A percentile compares a stretch with the other conserved stretches of the same genome.
Conservation (phyloP, 2,113 vertebrate species). For the Amphiprion percula region DNA sequence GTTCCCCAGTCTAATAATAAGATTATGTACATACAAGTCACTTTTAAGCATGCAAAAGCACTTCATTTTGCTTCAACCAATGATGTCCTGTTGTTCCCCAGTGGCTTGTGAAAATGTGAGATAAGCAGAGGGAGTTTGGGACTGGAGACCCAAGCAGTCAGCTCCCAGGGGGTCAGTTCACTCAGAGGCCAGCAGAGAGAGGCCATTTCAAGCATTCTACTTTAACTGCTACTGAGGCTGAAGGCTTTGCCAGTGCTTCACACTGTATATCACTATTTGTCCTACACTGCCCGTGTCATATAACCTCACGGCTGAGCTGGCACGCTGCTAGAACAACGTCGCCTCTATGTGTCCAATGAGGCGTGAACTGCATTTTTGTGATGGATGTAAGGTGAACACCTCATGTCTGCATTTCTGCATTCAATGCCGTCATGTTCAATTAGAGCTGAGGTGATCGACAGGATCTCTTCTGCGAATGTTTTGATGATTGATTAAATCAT, state of each 20-base stretch:
- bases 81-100: slow-evolving; percentile 54
- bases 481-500: too few relatives aligned
- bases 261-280: slow-evolving; percentile 21
- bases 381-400: slow-evolving; percentile 48
- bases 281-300: slow-evolving; percentile 58
- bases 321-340: slow-evolving; percentile 61
- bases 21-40: slow-evolving; percentile 34
- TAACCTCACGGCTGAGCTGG: slow-evolving; percentile 58
- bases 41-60: slow-evolving; percentile 22
- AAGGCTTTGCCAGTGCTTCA: slow-evolving; percentile 45
- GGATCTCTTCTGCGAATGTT: too few relatives aligned
- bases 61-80: slow-evolving; percentile 38
- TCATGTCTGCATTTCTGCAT: background rate
- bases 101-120: slow-evolving; percentile 71
- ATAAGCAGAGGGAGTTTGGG: slow-evolving; percentile 64
- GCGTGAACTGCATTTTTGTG: slow-evolving; percentile 37
- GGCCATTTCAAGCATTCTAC: slow-evolving; percentile 68
- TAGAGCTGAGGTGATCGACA: too few relatives aligned
- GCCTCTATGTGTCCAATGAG: slow-evolving; percentile 58
- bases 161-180: slow-evolving; percentile 79
- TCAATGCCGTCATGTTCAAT: background rate
- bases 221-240: slow-evolving; percentile 63
- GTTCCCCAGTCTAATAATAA: background rate
- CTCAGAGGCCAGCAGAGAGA: slow-evolving; percentile 74
- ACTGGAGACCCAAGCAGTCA: slow-evolving; percentile 41